Evolutionary conservation across 2,888 invertebrate species (phyloP), one percentile per base, ranked within the genome.

Genomic region (Callyntrura sp.): DNA sequence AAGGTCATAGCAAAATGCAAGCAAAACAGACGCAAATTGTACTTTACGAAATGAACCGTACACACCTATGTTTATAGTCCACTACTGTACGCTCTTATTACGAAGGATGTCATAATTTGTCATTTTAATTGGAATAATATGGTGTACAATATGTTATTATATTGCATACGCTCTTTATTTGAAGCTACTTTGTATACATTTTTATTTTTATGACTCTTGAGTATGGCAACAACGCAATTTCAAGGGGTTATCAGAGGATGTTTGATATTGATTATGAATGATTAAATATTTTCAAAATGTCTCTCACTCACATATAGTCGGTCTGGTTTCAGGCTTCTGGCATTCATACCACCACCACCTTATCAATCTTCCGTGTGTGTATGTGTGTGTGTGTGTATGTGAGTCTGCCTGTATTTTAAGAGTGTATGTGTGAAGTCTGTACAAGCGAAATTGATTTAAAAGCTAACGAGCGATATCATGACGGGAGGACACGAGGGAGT

Each of bases 311-410:
- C n/a, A n/a, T n/a, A n/a, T n/a, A 57, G 79, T 57, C 55, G 57
- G 17, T 57, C 8, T 68, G 5, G 45, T 55, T 79, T 78, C 55
- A 23, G 79, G 57, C 28, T 14, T 43, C 35, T 79, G n/a, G 57
- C 35, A 35, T 35, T 35, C n/a, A 79, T 79, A 82, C n/a, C n/a
- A n/a, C n/a, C n/a, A n/a, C n/a, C n/a, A n/a, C 62, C 82, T 82
- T 45, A 82, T 79, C 79, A 79, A 57, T 57, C 57, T 79, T 79
- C 73, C 73, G 73, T 23, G 73, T 73, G 73, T 73, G 23, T 68
- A 43, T 43, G 43, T 43, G n/a, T 45, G n/a, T 25, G 73, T 20
- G 23, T 20, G 23, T 65, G 23, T 8, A 65, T 65, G 65, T 60
- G n/a, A n/a, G n/a, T n/a, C n/a, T n/a, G n/a, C n/a, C n/a, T n/a